These are phyloP conservation scores for Tridacna gigas DNA, from an alignment of 2,888 invertebrate genomes.

Conservation along the genomic window DNA sequence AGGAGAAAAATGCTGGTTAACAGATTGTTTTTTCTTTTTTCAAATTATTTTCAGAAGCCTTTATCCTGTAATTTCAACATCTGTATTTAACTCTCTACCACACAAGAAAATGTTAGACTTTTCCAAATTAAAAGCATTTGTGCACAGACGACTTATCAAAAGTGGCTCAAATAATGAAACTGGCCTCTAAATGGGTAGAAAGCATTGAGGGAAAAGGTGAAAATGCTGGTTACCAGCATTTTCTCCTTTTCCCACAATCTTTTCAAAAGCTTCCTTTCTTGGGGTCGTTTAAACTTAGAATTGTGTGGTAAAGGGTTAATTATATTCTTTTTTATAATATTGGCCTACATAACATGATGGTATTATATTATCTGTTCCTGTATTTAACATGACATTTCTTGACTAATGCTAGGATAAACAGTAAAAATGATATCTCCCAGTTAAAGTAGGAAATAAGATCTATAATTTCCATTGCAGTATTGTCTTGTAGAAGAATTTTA, in stretches of 20 bases:
- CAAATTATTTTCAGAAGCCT: not conserved
- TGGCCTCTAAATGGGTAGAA: not conserved
- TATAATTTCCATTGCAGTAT: no score
- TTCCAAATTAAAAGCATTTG: not conserved
- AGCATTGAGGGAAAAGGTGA: not conserved
- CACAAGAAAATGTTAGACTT: not conserved
- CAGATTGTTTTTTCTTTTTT: not conserved
- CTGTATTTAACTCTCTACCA: not conserved
- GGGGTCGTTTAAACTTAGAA: not conserved
- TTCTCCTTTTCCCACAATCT: slow-evolving; percentile 1
- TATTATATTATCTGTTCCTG: no score
- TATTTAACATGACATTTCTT: no score
- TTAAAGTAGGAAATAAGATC: no score
- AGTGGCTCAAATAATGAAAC: no score
- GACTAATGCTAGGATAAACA: no score
- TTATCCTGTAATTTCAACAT: not conserved
- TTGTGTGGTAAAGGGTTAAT: not conserved
- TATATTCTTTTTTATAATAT: not conserved
- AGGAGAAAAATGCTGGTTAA: no score
- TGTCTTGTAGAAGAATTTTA: no score
- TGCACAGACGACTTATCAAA: not conserved
- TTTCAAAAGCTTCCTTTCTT: not conserved
- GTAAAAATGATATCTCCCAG: no score
- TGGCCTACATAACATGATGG: not conserved
- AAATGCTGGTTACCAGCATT: not conserved